phyloP scores from a whole-genome alignment of 2,797 vertebrate species.

The Psittacula echo region DNA sequence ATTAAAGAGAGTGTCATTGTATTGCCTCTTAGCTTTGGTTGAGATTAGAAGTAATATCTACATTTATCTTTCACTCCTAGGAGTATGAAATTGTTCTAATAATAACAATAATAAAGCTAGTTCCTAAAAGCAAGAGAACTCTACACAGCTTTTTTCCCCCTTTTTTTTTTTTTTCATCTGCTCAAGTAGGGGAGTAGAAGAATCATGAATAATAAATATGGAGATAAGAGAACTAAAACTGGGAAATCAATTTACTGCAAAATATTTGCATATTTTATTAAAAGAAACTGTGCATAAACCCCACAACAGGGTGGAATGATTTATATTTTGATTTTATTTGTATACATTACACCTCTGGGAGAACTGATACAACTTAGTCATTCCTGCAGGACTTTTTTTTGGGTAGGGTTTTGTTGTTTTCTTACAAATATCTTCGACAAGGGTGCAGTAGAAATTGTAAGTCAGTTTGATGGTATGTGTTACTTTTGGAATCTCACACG shows the following conservation, averaged over 20 bases:
- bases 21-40: constrained; percentile 65
- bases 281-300: constrained; percentile 82
- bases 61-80: constrained; percentile 68
- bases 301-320: constrained; percentile 75
- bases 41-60: constrained; percentile 70
- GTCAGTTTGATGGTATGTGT: background rate
- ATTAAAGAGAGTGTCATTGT: constrained; percentile 63
- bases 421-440: constrained; percentile 5
- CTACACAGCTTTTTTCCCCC: constrained; percentile 15
- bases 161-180: constrained; percentile 20
- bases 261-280: constrained; percentile 90
- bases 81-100: constrained; percentile 64
- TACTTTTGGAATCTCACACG: background rate
- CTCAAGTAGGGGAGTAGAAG: constrained; percentile 70
- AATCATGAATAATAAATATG: constrained; percentile 85
- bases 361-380: constrained; percentile 64
- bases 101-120: constrained; percentile 71
- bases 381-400: constrained; percentile 50
- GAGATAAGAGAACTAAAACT: constrained; percentile 85
- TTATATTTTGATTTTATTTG: constrained; percentile 83
- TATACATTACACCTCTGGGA: constrained; percentile 76
- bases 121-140: constrained; percentile 68
- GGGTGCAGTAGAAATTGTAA: constrained; percentile 1
- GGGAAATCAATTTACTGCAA: constrained; percentile 86
- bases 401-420: constrained; percentile 54